A percentile compares a stretch with the other conserved stretches of the same genome.
These are phyloP conservation scores for Syrista parreyssii DNA, from an alignment of 2,888 invertebrate species.

Conservation along the genomic window DNA sequence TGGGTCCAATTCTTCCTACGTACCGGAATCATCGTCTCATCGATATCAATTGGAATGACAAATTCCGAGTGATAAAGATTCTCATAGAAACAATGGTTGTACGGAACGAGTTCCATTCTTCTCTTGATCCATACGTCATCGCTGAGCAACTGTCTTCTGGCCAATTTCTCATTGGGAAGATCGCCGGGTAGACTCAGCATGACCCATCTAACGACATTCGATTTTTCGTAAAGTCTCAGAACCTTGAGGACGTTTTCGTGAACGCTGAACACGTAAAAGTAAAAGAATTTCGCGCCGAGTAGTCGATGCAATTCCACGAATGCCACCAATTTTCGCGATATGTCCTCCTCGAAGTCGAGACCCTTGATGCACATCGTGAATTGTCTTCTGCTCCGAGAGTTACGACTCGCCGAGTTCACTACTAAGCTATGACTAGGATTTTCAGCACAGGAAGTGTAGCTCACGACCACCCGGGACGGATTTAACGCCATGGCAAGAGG, in stretches of 20 bases:
- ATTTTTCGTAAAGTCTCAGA: slow-evolving; percentile 69
- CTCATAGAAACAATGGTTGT: slow-evolving; percentile 83
- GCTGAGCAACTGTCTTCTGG: slow-evolving; percentile 62
- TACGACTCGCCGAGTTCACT: slow-evolving; percentile 16
- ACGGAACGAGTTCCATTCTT: slow-evolving; percentile 78
- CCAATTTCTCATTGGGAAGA: slow-evolving; percentile 64
- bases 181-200: slow-evolving; percentile 59
- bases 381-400: slow-evolving; percentile 54
- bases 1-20: slow-evolving; percentile 71
- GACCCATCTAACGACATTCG: slow-evolving; percentile 57
- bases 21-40: slow-evolving; percentile 79
- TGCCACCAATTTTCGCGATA: slow-evolving; percentile 73
- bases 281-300: slow-evolving; percentile 76
- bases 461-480: slow-evolving; percentile 48
- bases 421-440: slow-evolving; percentile 62
- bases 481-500: slow-evolving; percentile 64
- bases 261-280: slow-evolving; percentile 75
- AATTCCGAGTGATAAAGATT: slow-evolving; percentile 75
- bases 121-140: slow-evolving; percentile 76
- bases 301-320: slow-evolving; percentile 79
- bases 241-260: slow-evolving; percentile 70
- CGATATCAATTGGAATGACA: slow-evolving; percentile 78
- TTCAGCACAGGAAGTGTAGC: slow-evolving; percentile 46
- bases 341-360: slow-evolving; percentile 74
- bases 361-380: slow-evolving; percentile 81